Conservation (phyloP, 2,888 invertebrate genomes). For the Chaetoderma sp. region DNA sequence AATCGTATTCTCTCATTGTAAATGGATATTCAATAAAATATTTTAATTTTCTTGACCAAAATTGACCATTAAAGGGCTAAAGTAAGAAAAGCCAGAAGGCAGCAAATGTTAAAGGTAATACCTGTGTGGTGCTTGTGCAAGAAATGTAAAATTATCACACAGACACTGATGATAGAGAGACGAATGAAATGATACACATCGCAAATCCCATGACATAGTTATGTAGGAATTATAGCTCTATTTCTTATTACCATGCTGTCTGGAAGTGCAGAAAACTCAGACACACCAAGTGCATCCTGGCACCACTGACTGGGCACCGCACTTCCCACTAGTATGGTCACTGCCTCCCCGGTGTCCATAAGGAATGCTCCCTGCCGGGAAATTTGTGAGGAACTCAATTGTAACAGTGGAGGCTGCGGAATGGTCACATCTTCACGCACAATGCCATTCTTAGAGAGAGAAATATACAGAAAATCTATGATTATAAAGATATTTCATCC, state of each 20-base stretch:
- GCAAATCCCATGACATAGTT: too few relatives aligned
- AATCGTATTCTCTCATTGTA: too few relatives aligned
- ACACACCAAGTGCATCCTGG: slow-evolving; percentile 80
- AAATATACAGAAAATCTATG: neutral
- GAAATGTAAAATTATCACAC: too few relatives aligned
- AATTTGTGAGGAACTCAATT: slow-evolving; percentile 82
- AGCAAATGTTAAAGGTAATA: too few relatives aligned
- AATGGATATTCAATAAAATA: too few relatives aligned
- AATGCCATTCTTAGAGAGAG: slow-evolving; percentile 56
- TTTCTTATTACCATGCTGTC: slow-evolving; percentile 62
- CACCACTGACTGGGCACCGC: slow-evolving; percentile 82
- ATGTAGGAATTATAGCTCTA: too few relatives aligned
- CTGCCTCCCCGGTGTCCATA: slow-evolving; percentile 86
- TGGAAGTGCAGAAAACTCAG: slow-evolving; percentile 57
- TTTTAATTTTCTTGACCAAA: too few relatives aligned
- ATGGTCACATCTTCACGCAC: slow-evolving; percentile 62
- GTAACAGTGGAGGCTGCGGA: slow-evolving; percentile 80
- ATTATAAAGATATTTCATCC: neutral
- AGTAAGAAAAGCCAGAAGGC: too few relatives aligned
- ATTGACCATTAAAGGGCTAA: too few relatives aligned
- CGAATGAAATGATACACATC: too few relatives aligned
- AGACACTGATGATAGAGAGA: too few relatives aligned
- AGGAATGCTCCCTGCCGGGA: slow-evolving; percentile 88
- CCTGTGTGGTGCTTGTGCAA: too few relatives aligned
- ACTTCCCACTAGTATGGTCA: slow-evolving; percentile 87